These are phyloP conservation scores for Theocolax elegans DNA, from an alignment of 1,140 invertebrate species.

Conservation along the genomic window DNA sequence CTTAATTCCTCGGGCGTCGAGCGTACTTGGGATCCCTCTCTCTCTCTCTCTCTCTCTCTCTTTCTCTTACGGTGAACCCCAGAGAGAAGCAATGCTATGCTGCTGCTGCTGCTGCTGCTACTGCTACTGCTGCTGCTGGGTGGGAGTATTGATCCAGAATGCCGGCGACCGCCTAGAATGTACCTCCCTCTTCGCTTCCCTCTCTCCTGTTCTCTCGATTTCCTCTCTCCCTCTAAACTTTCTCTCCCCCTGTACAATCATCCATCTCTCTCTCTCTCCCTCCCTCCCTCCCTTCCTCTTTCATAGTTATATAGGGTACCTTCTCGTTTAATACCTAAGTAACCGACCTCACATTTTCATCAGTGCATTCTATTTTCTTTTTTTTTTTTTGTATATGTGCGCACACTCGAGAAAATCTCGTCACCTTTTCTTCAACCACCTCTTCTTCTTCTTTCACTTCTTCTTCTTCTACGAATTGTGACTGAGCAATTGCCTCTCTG, in stretches of 20 bases:
- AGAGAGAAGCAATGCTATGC: slow-evolving; percentile 47
- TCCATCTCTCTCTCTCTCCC: not conserved
- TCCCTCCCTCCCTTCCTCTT: not conserved
- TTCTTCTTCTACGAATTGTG: not conserved
- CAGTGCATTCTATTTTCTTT: too few species aligned
- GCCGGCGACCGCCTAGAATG: slow-evolving; percentile 58
- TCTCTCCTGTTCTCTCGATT: not conserved
- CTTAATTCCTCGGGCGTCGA: slow-evolving; percentile 10
- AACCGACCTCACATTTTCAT: not conserved
- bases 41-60: slow-evolving; percentile 1
- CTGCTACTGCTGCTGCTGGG: slow-evolving; percentile 26
- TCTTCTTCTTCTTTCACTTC: slow-evolving; percentile 21
- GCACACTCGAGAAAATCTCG: not conserved
- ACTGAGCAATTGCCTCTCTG: not conserved
- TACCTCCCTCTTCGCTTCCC: slow-evolving; percentile 44
- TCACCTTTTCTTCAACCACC: not conserved
- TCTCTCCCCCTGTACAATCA: not conserved
- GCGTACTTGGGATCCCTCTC: not conserved
- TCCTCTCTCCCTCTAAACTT: not conserved
- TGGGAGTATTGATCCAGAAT: slow-evolving; percentile 67
- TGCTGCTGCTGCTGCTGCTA: slow-evolving; percentile 13
- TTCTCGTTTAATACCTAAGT: not conserved
- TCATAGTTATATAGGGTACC: too few species aligned
- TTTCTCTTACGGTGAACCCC: not conserved
- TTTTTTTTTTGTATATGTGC: slow-evolving; percentile 2